Conservation (phyloP, 2,888 invertebrate genomes). For the Dioctria rufipes region DNA sequence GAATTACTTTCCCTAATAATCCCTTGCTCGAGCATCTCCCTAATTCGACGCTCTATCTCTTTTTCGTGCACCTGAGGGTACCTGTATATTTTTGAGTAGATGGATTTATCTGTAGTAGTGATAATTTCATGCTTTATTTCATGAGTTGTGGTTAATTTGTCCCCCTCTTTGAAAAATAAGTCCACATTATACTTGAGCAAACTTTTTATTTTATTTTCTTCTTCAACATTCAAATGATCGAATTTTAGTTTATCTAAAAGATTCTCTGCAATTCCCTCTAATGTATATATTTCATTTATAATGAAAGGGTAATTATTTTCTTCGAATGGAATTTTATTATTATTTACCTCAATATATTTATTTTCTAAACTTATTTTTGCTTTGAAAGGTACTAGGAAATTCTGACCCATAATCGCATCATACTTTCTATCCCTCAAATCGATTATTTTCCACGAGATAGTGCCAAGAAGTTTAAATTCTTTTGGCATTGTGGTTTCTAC, state of each 20-base stretch:
- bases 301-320: conserved; percentile 46
- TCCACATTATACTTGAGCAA: neutral
- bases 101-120: too few relatives aligned
- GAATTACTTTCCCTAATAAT: too few relatives aligned
- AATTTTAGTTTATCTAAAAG: neutral
- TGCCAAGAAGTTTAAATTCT: conserved; percentile 56
- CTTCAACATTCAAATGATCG: conserved; percentile 17
- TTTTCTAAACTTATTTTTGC: conserved; percentile 55
- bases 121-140: too few relatives aligned
- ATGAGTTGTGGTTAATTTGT: too few relatives aligned
- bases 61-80: too few relatives aligned
- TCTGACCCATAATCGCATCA: neutral
- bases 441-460: conserved; percentile 56
- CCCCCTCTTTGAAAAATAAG: conserved; percentile 36
- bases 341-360: conserved; percentile 39
- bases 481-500: conserved; percentile 55
- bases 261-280: too few relatives aligned
- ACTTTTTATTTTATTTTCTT: neutral
- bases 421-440: conserved; percentile 50
- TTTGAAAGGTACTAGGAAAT: conserved; percentile 56
- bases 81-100: too few relatives aligned
- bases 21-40: too few relatives aligned
- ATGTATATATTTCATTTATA: conserved; percentile 52
- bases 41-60: too few relatives aligned
- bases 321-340: conserved; percentile 39